Conservation (phyloP, 2,113 vertebrate genomes). For the Dolichallabes microphthalmus region DNA sequence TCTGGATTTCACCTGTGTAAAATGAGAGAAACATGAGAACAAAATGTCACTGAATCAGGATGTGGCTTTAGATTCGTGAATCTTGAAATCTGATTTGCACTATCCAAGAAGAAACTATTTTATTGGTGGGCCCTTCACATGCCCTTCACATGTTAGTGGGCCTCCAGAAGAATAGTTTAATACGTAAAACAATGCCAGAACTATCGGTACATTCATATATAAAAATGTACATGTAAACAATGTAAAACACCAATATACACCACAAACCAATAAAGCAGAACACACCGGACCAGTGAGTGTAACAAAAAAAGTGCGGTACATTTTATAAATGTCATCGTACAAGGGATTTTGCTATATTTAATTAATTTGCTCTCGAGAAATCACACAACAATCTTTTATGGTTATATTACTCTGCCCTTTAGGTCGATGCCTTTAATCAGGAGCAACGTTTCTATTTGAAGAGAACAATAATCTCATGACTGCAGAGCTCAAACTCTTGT, state of each 20-base stretch:
- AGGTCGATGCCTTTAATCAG: neutral
- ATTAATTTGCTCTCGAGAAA: neutral
- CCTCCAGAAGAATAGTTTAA: neutral
- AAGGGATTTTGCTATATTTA: neutral
- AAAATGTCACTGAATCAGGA: neutral
- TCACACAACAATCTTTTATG: neutral
- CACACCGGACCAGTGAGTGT: no score
- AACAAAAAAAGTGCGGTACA: no score
- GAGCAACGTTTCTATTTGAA: neutral
- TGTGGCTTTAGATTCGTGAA: neutral
- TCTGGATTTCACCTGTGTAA: constrained; percentile 45
- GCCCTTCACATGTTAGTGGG: neutral
- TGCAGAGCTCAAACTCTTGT: neutral
- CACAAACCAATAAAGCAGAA: neutral
- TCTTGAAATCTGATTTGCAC: neutral
- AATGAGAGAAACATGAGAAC: neutral
- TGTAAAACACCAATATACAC: neutral
- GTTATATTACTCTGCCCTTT: neutral
- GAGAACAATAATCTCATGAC: neutral
- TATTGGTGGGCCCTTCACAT: no score
- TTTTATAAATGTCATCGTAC: neutral
- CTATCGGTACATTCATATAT: neutral
- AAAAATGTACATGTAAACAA: no score
- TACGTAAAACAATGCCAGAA: neutral
- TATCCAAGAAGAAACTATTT: no score